phyloP scores from a whole-genome alignment of 2,797 vertebrate species.

The Lophotriccus pileatus region DNA sequence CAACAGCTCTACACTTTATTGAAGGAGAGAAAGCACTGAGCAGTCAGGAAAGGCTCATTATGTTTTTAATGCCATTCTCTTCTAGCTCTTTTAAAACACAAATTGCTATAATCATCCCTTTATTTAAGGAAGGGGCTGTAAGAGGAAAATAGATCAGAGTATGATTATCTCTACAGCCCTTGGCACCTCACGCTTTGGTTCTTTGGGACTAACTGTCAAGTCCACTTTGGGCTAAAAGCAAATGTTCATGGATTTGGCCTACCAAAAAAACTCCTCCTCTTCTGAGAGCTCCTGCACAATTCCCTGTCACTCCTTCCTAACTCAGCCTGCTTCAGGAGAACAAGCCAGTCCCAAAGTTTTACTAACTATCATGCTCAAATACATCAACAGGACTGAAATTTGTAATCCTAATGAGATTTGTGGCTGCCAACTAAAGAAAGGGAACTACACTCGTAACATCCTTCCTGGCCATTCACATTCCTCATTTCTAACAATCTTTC shows the following conservation, averaged over 20 bases:
- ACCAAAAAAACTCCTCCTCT: neutral
- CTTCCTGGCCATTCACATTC: neutral
- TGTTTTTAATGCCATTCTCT: neutral
- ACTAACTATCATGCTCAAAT: neutral
- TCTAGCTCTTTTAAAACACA: neutral
- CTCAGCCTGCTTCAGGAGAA: neutral
- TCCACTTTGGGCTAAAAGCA: neutral
- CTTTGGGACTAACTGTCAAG: neutral
- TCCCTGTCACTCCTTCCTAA: neutral
- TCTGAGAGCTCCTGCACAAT: neutral
- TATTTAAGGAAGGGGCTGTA: neutral
- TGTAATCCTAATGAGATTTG: neutral
- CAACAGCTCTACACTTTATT: neutral
- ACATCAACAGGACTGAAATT: neutral
- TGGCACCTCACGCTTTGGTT: neutral
- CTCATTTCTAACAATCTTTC: neutral
- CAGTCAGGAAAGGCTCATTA: neutral
- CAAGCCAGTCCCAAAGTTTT: neutral
- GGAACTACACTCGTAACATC: neutral
- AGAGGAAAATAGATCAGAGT: neutral
- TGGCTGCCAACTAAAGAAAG: neutral
- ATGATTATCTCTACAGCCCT: neutral
- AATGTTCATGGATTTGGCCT: neutral
- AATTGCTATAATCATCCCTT: neutral
- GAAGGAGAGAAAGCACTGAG: neutral